Evolutionary conservation across 92 coral and sea anemone species (phyloP), one percentile per base, ranked within the genome.

Genomic region (Palythoa heliodiscus): DNA sequence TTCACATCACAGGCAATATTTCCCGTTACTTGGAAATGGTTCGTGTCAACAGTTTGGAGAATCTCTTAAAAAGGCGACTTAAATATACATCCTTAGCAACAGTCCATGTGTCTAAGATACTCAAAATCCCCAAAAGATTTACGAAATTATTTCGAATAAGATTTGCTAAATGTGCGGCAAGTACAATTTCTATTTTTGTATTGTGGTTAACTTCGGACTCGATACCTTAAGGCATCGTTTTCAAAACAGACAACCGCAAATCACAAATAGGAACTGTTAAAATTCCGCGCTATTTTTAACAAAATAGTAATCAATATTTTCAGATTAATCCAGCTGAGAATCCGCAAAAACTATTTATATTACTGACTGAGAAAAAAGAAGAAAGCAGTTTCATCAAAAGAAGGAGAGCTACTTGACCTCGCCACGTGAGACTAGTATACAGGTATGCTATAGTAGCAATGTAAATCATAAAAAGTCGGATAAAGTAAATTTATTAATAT

Each of bases 271-370:
- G 25, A 57, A 16, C 35, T 29, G 25, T 11, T 35, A 38, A 37
- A n/a, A 38, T 24, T 10, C 24, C 53, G 3, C 2, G 10, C 78
- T 60, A 78, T 52, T 75, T 75, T 75, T 75, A 75, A 61, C 79
- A 52, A 29, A 50, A 73, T 14, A 20, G n/a, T 7, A 8, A 20
- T 14, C 11, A 5, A 20, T 4, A 50, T 11, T 16, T 13, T 57
- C 50, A 57, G 53, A 25, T 15, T 16, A 20, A 37, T 77, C 52
- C 22, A 8, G 17, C 25, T 17, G 6, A 5, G 22, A 73, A 12
- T 47, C 39, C 1, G 48, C 35, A 13, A 22, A 55, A 57, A 39
- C 70, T 77, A 77, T 77, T 35, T 57, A 55, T 77, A 77, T 24
- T 54, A 25, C 53, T 23, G 7, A 20, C 11, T 55, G 53, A 22